phyloP scores from a whole-genome alignment of 2,797 vertebrate genomes.

The Gadopsis marmoratus region DNA sequence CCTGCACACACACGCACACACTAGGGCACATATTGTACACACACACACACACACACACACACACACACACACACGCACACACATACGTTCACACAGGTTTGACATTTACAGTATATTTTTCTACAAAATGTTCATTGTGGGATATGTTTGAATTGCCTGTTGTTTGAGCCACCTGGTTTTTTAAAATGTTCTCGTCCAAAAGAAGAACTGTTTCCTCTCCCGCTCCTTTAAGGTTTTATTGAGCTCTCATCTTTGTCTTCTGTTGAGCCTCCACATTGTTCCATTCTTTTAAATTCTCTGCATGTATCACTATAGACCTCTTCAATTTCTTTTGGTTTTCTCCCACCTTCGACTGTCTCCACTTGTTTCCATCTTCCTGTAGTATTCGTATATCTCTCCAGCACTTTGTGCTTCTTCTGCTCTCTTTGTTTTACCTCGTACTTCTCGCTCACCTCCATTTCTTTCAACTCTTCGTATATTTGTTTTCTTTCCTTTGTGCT shows the following conservation, averaged over 20 bases:
- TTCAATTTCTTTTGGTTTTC: slow-evolving; percentile 57
- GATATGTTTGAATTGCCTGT: neutral
- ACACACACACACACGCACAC: neutral
- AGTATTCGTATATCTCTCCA: slow-evolving; percentile 65
- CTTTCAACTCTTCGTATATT: slow-evolving; percentile 41
- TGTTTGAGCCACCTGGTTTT: neutral
- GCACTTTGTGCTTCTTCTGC: slow-evolving; percentile 27
- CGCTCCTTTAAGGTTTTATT: slow-evolving; percentile 44
- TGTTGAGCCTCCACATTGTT: slow-evolving; percentile 69
- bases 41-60: neutral
- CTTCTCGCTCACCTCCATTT: slow-evolving; percentile 24
- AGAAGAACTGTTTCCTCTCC: slow-evolving; percentile 40
- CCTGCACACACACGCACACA: neutral
- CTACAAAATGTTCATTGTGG: neutral
- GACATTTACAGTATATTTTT: neutral
- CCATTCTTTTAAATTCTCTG: slow-evolving; percentile 50
- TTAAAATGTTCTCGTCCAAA: slow-evolving; percentile 18
- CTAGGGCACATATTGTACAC: neutral
- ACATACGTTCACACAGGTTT: neutral
- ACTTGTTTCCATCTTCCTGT: slow-evolving; percentile 73
- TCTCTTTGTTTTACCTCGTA: slow-evolving; percentile 41
- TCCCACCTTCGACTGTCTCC: slow-evolving; percentile 59
- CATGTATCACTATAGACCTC: slow-evolving; percentile 36
- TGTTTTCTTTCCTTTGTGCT: slow-evolving; percentile 42
- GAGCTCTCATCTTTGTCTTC: slow-evolving; percentile 45